These are phyloP conservation scores for Ceratosolen solmsi DNA, from an alignment of 1,140 invertebrate species.

Conservation along the genomic window DNA sequence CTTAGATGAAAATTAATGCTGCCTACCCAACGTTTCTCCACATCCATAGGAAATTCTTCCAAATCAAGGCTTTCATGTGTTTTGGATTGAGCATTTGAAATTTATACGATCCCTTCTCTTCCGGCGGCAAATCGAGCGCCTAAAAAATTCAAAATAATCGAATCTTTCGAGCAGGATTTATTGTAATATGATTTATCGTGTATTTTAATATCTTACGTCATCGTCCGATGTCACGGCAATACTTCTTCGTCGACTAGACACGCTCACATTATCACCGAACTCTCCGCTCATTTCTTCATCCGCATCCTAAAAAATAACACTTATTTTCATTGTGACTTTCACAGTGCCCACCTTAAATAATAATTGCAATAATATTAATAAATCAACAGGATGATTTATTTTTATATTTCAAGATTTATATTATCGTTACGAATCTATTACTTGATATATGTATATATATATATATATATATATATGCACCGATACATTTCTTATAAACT, in stretches of 20 bases:
- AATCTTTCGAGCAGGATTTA: neutral
- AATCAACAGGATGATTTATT: too few species aligned
- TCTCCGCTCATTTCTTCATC: conserved; percentile 88
- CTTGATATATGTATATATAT: too few species aligned
- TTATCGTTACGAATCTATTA: too few species aligned
- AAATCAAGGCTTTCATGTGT: conserved; percentile 88
- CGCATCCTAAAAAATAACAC: conserved; percentile 44
- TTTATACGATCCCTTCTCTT: conserved; percentile 65
- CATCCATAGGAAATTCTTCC: conserved; percentile 94
- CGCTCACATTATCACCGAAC: conserved; percentile 87
- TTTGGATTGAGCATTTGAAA: conserved; percentile 79
- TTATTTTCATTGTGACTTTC: too few species aligned
- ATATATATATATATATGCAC: too few species aligned
- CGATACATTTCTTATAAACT: too few species aligned
- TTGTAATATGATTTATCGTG: neutral
- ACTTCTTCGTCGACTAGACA: conserved; percentile 78
- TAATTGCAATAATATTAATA: too few species aligned
- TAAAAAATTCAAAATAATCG: conserved; percentile 25
- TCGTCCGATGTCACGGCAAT: conserved; percentile 72
- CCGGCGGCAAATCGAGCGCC: conserved; percentile 65
- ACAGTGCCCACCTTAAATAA: too few species aligned
- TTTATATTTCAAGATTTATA: too few species aligned
- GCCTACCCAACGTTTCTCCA: conserved; percentile 93
- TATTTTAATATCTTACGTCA: conserved; percentile 57
- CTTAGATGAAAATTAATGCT: too few species aligned